A percentile compares a stretch with the other conserved stretches of the same genome.
Conservation (phyloP, 2,888 invertebrate species). For the Cheilosia variabilis region DNA sequence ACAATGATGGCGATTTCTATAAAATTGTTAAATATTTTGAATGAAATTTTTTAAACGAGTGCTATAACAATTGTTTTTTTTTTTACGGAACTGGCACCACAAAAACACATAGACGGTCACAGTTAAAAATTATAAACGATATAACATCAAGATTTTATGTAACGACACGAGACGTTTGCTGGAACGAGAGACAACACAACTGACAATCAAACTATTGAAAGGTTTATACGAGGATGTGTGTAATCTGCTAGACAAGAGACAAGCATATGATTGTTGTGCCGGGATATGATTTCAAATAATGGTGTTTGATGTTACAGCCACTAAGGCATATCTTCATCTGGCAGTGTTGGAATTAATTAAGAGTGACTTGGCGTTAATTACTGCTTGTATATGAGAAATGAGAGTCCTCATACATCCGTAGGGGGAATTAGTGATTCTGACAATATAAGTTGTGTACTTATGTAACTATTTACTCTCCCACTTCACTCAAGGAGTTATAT, state of each 20-base stretch:
- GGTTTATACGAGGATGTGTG: background rate
- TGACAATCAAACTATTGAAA: slow-evolving; percentile 42
- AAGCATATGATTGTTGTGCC: slow-evolving; percentile 48
- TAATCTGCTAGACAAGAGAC: slow-evolving; percentile 20
- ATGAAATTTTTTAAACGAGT: slow-evolving; percentile 1
- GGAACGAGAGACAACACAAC: slow-evolving; percentile 50
- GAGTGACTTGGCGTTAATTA: slow-evolving; percentile 4
- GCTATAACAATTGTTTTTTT: slow-evolving; percentile 22
- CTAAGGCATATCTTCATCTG: background rate
- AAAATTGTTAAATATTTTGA: background rate
- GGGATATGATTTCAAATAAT: background rate
- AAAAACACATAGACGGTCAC: slow-evolving; percentile 63
- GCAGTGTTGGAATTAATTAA: slow-evolving; percentile 13
- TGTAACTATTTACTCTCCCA: no score
- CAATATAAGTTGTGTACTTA: no score
- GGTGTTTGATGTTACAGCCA: background rate
- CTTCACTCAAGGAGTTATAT: no score
- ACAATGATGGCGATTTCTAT: slow-evolving; percentile 43
- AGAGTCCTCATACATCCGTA: no score
- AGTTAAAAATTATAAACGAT: slow-evolving; percentile 40
- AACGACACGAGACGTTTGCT: slow-evolving; percentile 2
- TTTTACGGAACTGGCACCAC: slow-evolving; percentile 52
- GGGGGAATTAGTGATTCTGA: no score
- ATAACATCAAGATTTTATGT: slow-evolving; percentile 25
- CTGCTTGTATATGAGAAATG: no score